Percentiles rank a stretch among this genome's conserved stretches.
Evolutionary conservation across 2,797 vertebrate genomes (phyloP).

Genomic region (Neopelma chrysocephalum): DNA sequence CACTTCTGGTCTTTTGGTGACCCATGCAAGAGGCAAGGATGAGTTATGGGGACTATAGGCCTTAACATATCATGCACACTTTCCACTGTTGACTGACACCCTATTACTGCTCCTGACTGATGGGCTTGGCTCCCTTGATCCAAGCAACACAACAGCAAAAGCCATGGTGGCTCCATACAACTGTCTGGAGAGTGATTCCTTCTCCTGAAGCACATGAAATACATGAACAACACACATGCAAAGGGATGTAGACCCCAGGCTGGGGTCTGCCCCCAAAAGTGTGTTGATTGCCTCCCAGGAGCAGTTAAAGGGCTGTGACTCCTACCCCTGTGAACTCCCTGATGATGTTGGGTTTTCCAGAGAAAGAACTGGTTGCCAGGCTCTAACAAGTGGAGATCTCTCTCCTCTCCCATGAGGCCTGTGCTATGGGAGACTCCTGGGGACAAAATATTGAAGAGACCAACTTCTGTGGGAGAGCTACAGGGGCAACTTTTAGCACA

Average conservation of each 20-base stretch:
- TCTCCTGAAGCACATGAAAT: not conserved
- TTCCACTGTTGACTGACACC: not conserved
- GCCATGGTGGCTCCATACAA: not conserved
- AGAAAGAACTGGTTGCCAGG: not conserved
- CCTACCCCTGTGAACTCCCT: not conserved
- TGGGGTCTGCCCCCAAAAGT: not conserved
- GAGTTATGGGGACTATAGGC: not conserved
- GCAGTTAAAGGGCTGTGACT: not conserved
- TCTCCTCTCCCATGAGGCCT: not conserved
- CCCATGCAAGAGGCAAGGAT: not conserved
- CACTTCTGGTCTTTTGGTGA: not conserved
- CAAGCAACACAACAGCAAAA: not conserved
- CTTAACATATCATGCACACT: not conserved
- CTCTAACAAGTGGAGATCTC: not conserved
- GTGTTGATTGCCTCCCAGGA: not conserved
- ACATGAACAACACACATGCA: not conserved
- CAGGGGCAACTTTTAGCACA: not conserved
- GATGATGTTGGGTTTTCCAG: not conserved
- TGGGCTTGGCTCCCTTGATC: not conserved
- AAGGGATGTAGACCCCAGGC: not conserved
- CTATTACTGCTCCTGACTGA: not conserved
- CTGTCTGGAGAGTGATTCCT: not conserved
- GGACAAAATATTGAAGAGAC: not conserved
- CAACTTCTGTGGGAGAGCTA: not conserved
- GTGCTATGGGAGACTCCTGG: not conserved